Base-by-base conservation (phyloP, 2,797 vertebrate genomes). In the Nannoperca australis region DNA sequence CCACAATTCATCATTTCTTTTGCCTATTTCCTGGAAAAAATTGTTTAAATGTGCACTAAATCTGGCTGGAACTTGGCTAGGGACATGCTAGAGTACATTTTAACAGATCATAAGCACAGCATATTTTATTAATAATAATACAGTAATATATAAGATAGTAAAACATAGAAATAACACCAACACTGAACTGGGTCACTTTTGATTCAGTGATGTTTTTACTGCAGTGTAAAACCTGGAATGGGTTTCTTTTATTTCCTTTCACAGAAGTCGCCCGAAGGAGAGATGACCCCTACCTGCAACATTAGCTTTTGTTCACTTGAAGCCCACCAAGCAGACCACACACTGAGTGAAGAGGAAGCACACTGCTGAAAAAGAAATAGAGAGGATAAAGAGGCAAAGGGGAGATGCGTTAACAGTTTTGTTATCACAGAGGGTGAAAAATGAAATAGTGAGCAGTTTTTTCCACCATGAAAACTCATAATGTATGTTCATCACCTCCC, bases 251-350 rank as follows among this genome's bases (percentile, higher is more conserved):
- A 27, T 83, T 82, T 89, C 79, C 70, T 86, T 66, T 85, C 69
- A 68, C 72, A 83, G 81, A 42, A 61, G 75, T 47, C 74, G 36
- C 59, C 59, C 69, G 27, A 56, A 77, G 61, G 76, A 72, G 50
- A 76, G 79, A 71, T 82, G 80, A 86, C 86, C 83, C 17, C 76
- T 71, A 91, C 87, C 83, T 91, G 83, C 70, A 72, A 45, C 72
- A 59, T 11, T 40, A 45, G 76, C 82, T 63, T 87, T 86, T 86
- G 80, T 89, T 72, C 75, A 54, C 85, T 40, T 32, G 27, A 69
- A 78, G 83, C 80, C 72, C 76, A 61, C 85, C 82, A 83, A 70
- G 66, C 14, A 55, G 91, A 93, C 88, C 92, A 92, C 92, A 93
- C 85, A 92, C 32, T 3, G 73, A 85, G 81, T 2, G n/a, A 74